These are phyloP conservation scores for Porites lobata DNA, from an alignment of 92 coral and sea anemone genomes.

Conservation along the genomic window DNA sequence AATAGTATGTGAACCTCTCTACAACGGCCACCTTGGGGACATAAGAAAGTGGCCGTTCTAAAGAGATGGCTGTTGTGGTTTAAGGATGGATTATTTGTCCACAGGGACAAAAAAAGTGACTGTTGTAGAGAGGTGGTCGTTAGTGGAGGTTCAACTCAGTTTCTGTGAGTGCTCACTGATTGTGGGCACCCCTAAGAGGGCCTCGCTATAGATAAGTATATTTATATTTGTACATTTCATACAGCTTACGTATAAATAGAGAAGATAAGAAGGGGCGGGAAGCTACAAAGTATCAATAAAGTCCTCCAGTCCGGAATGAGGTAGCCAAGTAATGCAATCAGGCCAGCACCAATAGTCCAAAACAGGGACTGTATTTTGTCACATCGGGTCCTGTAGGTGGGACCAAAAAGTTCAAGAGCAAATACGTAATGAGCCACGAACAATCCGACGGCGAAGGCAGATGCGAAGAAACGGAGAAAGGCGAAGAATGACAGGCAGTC, in stretches of 20 bases:
- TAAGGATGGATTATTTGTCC: too few relatives aligned
- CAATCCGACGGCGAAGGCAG: constrained; percentile 57
- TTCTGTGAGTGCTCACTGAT: too few relatives aligned
- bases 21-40: too few relatives aligned
- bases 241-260: constrained; percentile 59
- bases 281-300: constrained; percentile 39
- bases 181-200: too few relatives aligned
- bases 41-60: too few relatives aligned
- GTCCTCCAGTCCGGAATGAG: constrained; percentile 66
- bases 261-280: constrained; percentile 53
- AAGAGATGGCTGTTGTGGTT: too few relatives aligned
- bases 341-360: constrained; percentile 63
- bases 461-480: constrained; percentile 61
- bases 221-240: too few relatives aligned
- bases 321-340: constrained; percentile 60
- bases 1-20: too few relatives aligned
- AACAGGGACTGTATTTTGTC: constrained; percentile 67
- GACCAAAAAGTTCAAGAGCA: constrained; percentile 67
- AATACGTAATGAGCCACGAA: constrained; percentile 70
- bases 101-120: too few relatives aligned
- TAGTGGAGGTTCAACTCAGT: too few relatives aligned
- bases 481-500: constrained; percentile 72
- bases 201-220: too few relatives aligned
- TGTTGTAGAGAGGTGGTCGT: too few relatives aligned
- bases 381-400: constrained; percentile 66